Base-by-base conservation (phyloP, 2,797 vertebrate genomes). In the Cryptoprocta ferox region DNA sequence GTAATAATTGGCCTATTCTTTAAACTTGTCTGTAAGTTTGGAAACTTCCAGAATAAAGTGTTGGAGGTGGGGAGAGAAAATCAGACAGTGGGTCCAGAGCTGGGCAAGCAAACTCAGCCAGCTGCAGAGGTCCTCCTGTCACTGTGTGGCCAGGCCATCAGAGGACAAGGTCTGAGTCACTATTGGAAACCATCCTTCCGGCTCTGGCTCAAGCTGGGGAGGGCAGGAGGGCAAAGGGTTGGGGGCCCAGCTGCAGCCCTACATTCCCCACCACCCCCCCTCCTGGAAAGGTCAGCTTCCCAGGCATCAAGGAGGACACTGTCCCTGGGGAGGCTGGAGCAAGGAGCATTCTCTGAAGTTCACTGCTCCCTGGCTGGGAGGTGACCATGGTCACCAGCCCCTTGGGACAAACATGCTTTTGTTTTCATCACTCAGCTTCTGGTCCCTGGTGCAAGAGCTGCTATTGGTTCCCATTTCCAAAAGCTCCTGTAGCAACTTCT, bases 251-350 rank as follows among this genome's bases (percentile, higher is more conserved):
- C 81, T 98, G 98, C 91, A 80, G 79, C 21, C 39, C 73, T 35
- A 50, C 16, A 28, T 85, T 79, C 93, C 78, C 89, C 97, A 97
- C 68, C 80, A 12, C 0, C 0, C n/a, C 1, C 61, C 4, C 53
- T 97, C 82, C 96, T 96, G 97, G 96, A 98, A 98, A 98, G 98
- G 98, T 98, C 98, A 96, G 19, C 70, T 98, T 89, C 90, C 92
- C 94, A 81, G 93, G 39, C 97, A 95, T 50, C 4, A 96, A 97
- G 73, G 88, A 98, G 0, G 4, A 68, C 95, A 35, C 89, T 95
- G 94, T 76, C 78, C 75, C 89, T 28, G 1, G 11, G 88, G 6
- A 26, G 61, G 0, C 26, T 0, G 0, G 81, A 90, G 94, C 4
- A 94, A 92, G 94, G 86, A 79, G 26, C 11, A 0, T 1, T 94